Evolutionary conservation across 2,113 vertebrate genomes (phyloP), one percentile per base, ranked within the genome.

Genomic region (Poecile atricapillus): DNA sequence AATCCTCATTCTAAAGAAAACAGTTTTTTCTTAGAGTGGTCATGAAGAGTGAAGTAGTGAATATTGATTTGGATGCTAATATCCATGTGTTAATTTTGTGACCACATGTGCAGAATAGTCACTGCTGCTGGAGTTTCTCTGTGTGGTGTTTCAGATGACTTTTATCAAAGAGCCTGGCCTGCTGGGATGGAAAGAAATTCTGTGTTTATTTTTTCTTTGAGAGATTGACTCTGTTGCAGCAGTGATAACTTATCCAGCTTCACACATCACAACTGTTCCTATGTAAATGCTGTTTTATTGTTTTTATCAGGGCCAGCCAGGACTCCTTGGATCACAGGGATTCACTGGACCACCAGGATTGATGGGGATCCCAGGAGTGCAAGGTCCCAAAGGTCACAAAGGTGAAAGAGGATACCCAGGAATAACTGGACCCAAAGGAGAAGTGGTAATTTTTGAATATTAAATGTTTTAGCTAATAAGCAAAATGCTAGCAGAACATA

Each of bases 341-440:
- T 90, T 78, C 73, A 89, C 65, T 20, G 99, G 99, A 10, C 99
- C 99, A 27, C 96, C 93, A 7, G 99, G 99, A 18, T 83, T 98
- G 46, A 94, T 87, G 93, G 99, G 99, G 3, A 98, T 99, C 60
- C 93, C 81, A 20, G 99, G 99, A 62, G 93, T 99, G 17, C 97
- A 98, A 85, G 99, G 99, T 53, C 97, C 95, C 63, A 99, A 99
- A 95, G 99, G 99, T 68, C 97, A 98, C 94, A 99, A 99, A 94
- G 99, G 99, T 14, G 98, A 99, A 58, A 82, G 84, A 43, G 99
- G 99, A 31, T 49, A 14, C 7, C 94, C 97, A 16, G 99, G 99
- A 64, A 83, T 92, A 80, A 96, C 91, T 8, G 99, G 99, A 68
- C 99, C 98, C 1, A 99, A 99, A 98, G 99, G 99, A 98, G 98